Evolutionary conservation across 1,140 invertebrate species (phyloP), one percentile per base, ranked within the genome.

Genomic region (Adelges cooleyi): DNA sequence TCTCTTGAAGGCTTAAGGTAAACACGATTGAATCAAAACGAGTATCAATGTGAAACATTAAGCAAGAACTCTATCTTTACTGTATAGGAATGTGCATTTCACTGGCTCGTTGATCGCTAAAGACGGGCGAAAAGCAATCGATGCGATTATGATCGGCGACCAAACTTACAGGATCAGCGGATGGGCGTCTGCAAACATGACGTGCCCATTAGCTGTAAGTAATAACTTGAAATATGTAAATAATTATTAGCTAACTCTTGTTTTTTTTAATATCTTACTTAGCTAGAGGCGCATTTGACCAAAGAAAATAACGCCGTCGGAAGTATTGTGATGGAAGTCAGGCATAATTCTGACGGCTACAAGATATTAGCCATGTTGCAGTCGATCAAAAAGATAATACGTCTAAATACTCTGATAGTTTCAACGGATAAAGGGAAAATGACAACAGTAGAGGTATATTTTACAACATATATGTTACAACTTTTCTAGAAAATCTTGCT

Each of bases 1-100:
- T 68, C 69, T 3, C 52, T 68, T 23, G 70, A 71, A 23, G 48
- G 59, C 13, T 66, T 71, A 29, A 71, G 65, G 71, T 71, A 65
- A 46, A 17, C n/a, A n/a, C 44, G n/a, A 48, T 17, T 22, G n/a
- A 6, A 33, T 33, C 11, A 33, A 11, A 33, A 33, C 29, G 29
- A 25, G 10, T 5, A 23, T 53, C 6, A 29, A 29, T 53, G 44
- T 48, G n/a, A 8, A 17, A 22, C n/a, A 48, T n/a, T 8, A 22
- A 22, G 8, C 13, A n/a, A 42, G 56, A 65, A 44, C 25, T 49
- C 42, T 52, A n/a, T n/a, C n/a, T n/a, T n/a, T n/a, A n/a, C n/a
- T 59, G 56, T 68, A 15, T 20, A 71, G 70, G 49, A 67, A 70
- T 25, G 66, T 70, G 4, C 66, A 68, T 22, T 66, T 71, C 22